Evolutionary conservation across 2,113 vertebrate species (phyloP).

Genomic region (Menidia beryllina): DNA sequence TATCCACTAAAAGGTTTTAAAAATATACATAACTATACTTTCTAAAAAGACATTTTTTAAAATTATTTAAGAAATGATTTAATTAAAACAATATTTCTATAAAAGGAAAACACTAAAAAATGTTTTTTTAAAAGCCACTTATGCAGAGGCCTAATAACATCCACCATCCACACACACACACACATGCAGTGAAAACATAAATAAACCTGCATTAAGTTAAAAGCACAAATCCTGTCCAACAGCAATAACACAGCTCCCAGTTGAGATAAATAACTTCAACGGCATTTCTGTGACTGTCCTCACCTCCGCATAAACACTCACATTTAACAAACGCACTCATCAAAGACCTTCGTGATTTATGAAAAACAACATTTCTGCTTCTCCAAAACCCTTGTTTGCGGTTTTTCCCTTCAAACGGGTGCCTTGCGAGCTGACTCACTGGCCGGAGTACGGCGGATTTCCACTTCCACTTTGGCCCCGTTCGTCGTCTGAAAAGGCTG

Average conservation of each 20-base stretch:
- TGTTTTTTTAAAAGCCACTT: neutral
- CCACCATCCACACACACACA: neutral
- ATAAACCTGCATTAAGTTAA: slow-evolving; percentile 29
- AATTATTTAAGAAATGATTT: neutral
- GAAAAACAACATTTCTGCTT: slow-evolving; percentile 70
- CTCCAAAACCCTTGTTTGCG: slow-evolving; percentile 52
- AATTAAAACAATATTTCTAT: neutral
- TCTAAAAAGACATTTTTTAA: neutral
- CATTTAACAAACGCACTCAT: slow-evolving; percentile 72
- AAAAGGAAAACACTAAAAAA: too few species aligned
- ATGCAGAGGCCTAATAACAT: neutral
- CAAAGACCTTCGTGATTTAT: slow-evolving; percentile 77
- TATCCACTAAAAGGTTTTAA: neutral
- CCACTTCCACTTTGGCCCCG: slow-evolving; percentile 76
- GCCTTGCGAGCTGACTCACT: slow-evolving; percentile 71
- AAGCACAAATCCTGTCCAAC: slow-evolving; percentile 22
- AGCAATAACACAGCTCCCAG: slow-evolving; percentile 67
- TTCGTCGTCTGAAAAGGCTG: slow-evolving; percentile 52
- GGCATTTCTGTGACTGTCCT: slow-evolving; percentile 49
- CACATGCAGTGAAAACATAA: slow-evolving; percentile 15
- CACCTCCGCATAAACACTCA: slow-evolving; percentile 58
- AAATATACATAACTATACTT: slow-evolving; percentile 17
- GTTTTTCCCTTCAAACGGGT: slow-evolving; percentile 72
- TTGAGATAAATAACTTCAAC: slow-evolving; percentile 69
- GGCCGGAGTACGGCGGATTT: slow-evolving; percentile 72